These are phyloP conservation scores for Piezodorus guildinii DNA, from an alignment of 1,140 invertebrate species.

Conservation along the genomic window DNA sequence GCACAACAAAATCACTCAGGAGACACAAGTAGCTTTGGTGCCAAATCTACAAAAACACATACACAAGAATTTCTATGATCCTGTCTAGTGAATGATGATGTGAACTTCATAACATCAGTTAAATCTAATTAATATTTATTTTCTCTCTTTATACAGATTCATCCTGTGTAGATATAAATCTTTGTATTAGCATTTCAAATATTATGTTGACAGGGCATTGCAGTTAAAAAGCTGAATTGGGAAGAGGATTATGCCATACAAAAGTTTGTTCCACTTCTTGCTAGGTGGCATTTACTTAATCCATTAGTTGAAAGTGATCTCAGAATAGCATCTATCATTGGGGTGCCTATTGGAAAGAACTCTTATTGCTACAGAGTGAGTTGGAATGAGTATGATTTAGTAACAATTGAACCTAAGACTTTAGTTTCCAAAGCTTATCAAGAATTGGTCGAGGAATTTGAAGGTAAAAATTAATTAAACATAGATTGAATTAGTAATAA, in stretches of 20 bases:
- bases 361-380: conserved; percentile 32
- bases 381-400: conserved; percentile 32
- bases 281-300: conserved; percentile 52
- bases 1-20: no score
- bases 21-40: no score
- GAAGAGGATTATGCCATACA: conserved; percentile 59
- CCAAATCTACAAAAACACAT: no score
- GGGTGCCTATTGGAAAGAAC: conserved; percentile 24
- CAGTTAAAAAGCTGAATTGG: conserved; percentile 54
- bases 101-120: no score
- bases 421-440: conserved; percentile 53
- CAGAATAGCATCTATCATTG: conserved; percentile 26
- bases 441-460: conserved; percentile 47
- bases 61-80: no score
- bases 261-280: conserved; percentile 64
- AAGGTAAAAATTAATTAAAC: conserved; percentile 27
- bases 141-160: no score
- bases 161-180: no score
- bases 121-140: no score
- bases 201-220: conserved; percentile 41
- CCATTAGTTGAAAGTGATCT: conserved; percentile 21
- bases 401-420: conserved; percentile 53
- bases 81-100: no score
- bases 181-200: no score
- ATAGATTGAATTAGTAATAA: no score